Conservation (phyloP, 2,797 vertebrate species). For the Lagodon rhomboides region DNA sequence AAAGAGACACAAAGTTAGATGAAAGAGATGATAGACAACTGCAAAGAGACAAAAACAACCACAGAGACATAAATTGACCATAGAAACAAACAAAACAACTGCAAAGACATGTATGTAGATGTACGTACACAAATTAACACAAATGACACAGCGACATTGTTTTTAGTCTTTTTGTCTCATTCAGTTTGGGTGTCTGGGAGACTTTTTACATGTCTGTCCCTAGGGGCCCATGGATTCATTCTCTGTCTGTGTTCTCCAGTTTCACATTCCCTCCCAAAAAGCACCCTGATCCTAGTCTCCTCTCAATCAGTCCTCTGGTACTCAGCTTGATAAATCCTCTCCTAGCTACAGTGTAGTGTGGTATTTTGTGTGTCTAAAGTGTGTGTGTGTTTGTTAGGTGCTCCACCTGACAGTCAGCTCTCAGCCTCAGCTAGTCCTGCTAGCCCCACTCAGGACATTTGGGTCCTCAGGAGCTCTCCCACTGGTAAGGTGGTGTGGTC, state of each 20-base stretch:
- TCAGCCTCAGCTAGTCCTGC: constrained; percentile 78
- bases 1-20: background rate
- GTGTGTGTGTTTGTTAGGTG: constrained; percentile 81
- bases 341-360: constrained; percentile 28
- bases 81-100: no score
- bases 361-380: constrained; percentile 58
- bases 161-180: background rate
- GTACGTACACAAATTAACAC: background rate
- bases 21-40: background rate
- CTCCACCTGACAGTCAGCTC: constrained; percentile 73
- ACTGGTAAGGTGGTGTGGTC: constrained; percentile 82
- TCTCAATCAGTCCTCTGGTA: background rate
- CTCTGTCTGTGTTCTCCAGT: background rate
- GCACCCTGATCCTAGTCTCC: constrained; percentile 16
- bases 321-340: constrained; percentile 36
- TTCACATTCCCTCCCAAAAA: constrained; percentile 17
- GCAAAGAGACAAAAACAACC: background rate
- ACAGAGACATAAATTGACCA: background rate
- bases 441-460: constrained; percentile 82
- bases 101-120: background rate
- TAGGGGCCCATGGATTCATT: background rate
- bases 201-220: background rate
- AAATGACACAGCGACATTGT: background rate
- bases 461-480: constrained; percentile 83
- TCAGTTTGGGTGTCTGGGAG: background rate